These are phyloP conservation scores for Nannospalax galili DNA, from an alignment of 2,113 vertebrate genomes.

Conservation along the genomic window DNA sequence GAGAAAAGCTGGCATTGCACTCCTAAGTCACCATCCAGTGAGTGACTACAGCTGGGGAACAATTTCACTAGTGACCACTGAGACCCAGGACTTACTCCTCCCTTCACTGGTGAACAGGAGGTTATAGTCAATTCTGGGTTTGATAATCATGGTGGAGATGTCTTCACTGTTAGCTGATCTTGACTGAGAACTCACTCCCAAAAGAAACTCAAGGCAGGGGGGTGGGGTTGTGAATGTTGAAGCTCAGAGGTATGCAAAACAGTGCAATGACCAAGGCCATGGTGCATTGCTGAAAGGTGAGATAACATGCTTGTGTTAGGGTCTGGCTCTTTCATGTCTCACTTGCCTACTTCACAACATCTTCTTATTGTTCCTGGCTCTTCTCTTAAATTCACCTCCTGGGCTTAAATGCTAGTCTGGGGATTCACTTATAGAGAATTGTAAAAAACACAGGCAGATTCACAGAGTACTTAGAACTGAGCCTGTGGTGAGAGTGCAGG, in stretches of 20 bases:
- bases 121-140: not conserved
- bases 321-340: not conserved
- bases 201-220: not conserved
- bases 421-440: not conserved
- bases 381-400: not conserved
- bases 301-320: not conserved
- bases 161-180: not conserved
- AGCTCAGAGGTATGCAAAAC: not conserved
- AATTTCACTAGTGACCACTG: not conserved
- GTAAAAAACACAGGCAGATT: not conserved
- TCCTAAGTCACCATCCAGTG: not conserved
- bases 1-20: not conserved
- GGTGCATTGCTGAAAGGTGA: not conserved
- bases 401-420: not conserved
- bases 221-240: too few species aligned
- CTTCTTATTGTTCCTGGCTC: not conserved
- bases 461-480: not conserved
- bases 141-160: not conserved
- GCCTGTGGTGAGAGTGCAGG: not conserved
- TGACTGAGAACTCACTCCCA: not conserved
- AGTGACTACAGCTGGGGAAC: not conserved
- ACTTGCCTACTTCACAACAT: not conserved
- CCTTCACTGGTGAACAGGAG: not conserved
- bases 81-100: not conserved
- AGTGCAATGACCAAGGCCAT: not conserved